Evolutionary conservation across 2,888 invertebrate genomes (phyloP).

Genomic region (Nesidiocoris tenuis): DNA sequence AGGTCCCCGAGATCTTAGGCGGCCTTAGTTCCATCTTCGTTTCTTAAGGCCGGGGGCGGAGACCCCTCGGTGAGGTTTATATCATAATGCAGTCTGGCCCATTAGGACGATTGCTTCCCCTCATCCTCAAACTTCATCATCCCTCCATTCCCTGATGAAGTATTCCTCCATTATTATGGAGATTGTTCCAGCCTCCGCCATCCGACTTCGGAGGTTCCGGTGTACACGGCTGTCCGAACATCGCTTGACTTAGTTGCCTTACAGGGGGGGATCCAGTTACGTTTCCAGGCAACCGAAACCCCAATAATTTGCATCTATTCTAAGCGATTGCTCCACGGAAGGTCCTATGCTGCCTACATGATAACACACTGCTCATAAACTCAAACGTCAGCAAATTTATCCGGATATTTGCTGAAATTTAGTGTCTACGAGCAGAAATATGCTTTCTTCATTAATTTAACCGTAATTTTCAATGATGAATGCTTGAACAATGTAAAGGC

Average conservation of each 20-base stretch:
- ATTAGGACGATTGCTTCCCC: slow-evolving; percentile 37
- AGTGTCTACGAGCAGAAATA: too few relatives aligned
- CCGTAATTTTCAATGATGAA: too few relatives aligned
- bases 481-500: too few relatives aligned
- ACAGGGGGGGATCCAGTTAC: background rate
- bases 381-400: too few relatives aligned
- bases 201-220: background rate
- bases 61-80: slow-evolving; percentile 22
- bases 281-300: background rate
- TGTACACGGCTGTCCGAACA: background rate
- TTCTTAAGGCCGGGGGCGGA: background rate
- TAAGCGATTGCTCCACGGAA: too few relatives aligned
- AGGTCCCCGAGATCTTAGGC: background rate
- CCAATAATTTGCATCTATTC: too few relatives aligned
- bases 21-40: background rate
- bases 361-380: too few relatives aligned
- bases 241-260: background rate
- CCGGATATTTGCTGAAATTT: too few relatives aligned
- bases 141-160: slow-evolving; percentile 4
- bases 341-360: too few relatives aligned
- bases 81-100: slow-evolving; percentile 40
- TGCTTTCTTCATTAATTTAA: too few relatives aligned
- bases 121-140: background rate
- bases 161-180: slow-evolving; percentile 36
- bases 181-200: slow-evolving; percentile 6